Evolutionary conservation across 2,113 vertebrate species (phyloP), one percentile per base, ranked within the genome.

Genomic region (Mesocricetus auratus): DNA sequence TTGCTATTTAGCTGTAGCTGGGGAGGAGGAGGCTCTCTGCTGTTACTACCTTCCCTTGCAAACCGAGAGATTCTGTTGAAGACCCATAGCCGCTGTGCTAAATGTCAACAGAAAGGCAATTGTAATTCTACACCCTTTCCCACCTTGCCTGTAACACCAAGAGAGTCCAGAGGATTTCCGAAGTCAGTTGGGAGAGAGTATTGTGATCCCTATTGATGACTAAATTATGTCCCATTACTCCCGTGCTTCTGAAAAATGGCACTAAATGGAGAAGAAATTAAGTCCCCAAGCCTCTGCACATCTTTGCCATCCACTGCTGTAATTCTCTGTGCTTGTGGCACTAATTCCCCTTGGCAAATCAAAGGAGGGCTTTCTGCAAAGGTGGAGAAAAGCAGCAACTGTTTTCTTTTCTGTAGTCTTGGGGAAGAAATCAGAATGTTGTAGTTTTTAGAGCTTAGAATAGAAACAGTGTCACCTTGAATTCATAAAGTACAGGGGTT

Each of bases 1-100:
- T 74, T 79, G 82, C 96, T 94, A 92, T 90, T 96, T 93, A 93
- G 95, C 95, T 47, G 66, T 69, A 74, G 94, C 58, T 73, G 45
- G 90, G 60, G 58, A 79, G 91, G 87, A 89, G 45, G 31, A 74
- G 64, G 45, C 77, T 88, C 26, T 42, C 71, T 58, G 71, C 64
- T 88, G 88, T 94, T 69, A 75, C 94, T 86, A 95, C 66, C 45
- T 53, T 95, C 64, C 85, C 96, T 78, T 71, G 87, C 42, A 92
- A 96, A 86, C 56, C 71, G 12, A 96, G 66, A 91, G 19, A 85
- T 66, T 74, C 0, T 3, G 78, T 93, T 87, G 93, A 82, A 93
- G 45, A 86, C 81, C 50, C 71, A 78, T 73, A 50, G 92, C 88
- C 96, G 89, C 26, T 1, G 39, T 89, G 93, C 71, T 93, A 53